Conservation (phyloP, 2,113 vertebrate species). For the Catharus fuscescens region DNA sequence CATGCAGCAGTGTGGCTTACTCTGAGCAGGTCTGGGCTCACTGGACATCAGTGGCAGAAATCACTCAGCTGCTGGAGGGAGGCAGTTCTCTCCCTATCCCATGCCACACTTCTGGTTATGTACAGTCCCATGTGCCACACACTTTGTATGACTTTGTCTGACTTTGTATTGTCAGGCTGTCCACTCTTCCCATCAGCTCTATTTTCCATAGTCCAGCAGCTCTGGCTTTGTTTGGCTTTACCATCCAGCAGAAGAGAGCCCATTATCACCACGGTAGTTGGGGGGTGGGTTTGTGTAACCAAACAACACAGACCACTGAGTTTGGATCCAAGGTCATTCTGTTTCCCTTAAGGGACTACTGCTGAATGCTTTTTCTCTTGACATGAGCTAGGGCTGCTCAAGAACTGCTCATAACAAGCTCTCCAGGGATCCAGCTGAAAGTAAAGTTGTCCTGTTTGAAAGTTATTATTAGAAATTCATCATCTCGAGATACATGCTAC, state of each 20-base stretch:
- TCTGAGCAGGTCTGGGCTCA: neutral
- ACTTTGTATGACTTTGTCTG: neutral
- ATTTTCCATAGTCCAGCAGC: neutral
- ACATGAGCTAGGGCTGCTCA: neutral
- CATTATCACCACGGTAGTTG: neutral
- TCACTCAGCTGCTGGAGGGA: neutral
- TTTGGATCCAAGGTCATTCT: neutral
- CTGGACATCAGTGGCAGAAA: neutral
- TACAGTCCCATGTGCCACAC: neutral
- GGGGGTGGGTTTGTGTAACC: neutral
- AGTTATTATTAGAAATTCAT: constrained; percentile 1
- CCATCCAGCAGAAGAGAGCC: neutral
- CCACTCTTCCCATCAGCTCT: neutral
- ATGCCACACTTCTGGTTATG: neutral
- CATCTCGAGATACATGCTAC: neutral
- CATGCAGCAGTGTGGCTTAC: neutral
- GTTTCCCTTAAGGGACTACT: neutral
- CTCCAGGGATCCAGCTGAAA: neutral
- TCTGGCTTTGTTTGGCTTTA: neutral
- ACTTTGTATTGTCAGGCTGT: neutral
- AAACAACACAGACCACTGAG: neutral
- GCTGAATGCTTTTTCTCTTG: neutral
- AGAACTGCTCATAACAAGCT: neutral
- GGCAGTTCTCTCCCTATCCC: neutral
- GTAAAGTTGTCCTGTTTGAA: neutral